phyloP scores from a whole-genome alignment of 1,140 invertebrate species.

The Neelides sp. region DNA sequence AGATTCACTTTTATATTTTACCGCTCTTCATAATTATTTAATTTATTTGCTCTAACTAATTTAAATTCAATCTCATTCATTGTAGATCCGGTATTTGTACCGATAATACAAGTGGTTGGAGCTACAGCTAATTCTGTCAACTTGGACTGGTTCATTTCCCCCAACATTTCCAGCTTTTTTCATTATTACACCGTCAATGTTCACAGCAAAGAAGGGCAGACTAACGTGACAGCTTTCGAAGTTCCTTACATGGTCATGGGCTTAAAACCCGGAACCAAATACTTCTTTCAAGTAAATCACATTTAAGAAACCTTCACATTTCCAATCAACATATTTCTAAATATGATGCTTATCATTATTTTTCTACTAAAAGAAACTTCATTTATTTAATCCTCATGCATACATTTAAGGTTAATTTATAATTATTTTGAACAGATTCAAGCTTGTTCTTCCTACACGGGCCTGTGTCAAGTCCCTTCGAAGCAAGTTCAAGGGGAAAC shows the following conservation, averaged over 20 bases:
- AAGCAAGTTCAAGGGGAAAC: constrained; percentile 59
- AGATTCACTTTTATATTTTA: background rate
- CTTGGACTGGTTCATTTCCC: constrained; percentile 57
- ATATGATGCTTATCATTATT: background rate
- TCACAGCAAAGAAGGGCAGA: background rate
- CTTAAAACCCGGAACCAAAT: constrained; percentile 50
- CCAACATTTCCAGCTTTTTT: constrained; percentile 34
- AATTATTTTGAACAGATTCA: constrained; percentile 41
- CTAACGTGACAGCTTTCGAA: background rate
- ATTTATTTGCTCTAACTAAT: constrained; percentile 3
- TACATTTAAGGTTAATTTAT: constrained; percentile 1
- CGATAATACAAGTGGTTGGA: constrained; percentile 60
- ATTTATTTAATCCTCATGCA: constrained; percentile 7
- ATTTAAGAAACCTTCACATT: too few relatives aligned
- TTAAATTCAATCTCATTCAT: constrained; percentile 18
- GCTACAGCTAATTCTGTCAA: constrained; percentile 62
- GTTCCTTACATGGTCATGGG: constrained; percentile 19
- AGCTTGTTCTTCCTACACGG: constrained; percentile 63
- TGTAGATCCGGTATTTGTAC: constrained; percentile 59
- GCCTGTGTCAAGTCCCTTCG: constrained; percentile 59
- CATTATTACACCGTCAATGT: constrained; percentile 27
- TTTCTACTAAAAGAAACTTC: too few relatives aligned
- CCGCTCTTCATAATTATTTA: background rate
- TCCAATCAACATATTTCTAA: too few relatives aligned
- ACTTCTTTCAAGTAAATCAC: constrained; percentile 53